phyloP scores from a whole-genome alignment of 2,797 vertebrate species.

The Syngnathus acus region DNA sequence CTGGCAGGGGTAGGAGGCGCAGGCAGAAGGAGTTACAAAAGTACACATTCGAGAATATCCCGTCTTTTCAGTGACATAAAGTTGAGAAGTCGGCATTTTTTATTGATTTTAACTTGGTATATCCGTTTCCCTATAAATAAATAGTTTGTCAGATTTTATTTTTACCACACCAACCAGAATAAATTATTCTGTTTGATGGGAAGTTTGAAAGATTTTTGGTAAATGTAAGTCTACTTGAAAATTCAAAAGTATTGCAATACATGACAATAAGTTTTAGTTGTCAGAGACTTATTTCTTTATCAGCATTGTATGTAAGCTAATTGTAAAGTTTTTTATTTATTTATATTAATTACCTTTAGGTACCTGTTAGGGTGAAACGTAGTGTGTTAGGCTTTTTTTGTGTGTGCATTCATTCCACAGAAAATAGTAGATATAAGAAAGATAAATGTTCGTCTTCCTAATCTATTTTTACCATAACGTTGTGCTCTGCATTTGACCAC shows the following conservation, averaged over 20 bases:
- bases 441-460: background rate
- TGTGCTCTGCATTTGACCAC: constrained; percentile 21
- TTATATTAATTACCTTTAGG: too few species aligned
- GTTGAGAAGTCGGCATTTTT: background rate
- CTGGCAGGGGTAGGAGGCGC: background rate
- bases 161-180: too few species aligned
- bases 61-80: background rate
- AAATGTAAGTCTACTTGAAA: background rate
- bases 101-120: background rate
- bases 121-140: too few species aligned
- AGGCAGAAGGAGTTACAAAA: background rate
- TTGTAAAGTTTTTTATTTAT: background rate
- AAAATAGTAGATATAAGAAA: background rate
- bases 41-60: background rate
- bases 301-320: background rate
- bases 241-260: background rate
- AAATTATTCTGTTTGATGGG: background rate
- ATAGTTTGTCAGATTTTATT: too few species aligned
- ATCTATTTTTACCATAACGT: background rate
- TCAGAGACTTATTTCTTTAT: background rate
- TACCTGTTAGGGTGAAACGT: background rate
- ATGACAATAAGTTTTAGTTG: background rate
- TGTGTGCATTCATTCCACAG: background rate
- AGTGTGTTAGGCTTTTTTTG: background rate
- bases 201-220: background rate